Evolutionary conservation across 2,888 invertebrate genomes (phyloP), one percentile per base, ranked within the genome.

Genomic region (Girardia tigrina): DNA sequence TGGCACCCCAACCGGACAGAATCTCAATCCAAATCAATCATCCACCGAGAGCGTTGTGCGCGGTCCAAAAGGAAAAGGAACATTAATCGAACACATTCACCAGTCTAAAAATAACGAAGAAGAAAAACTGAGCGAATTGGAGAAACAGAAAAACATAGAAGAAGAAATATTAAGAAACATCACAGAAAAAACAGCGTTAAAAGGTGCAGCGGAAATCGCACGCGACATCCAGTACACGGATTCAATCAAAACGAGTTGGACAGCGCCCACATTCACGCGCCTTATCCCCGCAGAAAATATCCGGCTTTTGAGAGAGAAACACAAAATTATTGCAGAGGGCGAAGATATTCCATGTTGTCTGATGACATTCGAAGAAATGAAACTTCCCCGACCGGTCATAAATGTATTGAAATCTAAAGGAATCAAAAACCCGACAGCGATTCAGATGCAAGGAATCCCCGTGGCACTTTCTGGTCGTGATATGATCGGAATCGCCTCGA

Each of bases 401-500:
- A 87, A 88, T 73, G 92, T 90, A 0, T 85, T 98, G 70, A 90
- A 89, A 70, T 93, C 91, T 81, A 74, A 69, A 23, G 89, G 90
- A 26, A 98, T 98, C 56, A 88, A 88, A 72, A 89, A 88, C 77
- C 98, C 98, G 0, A 95, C 98, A 0, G 95, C 97, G 0, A 99
- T 98, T 82, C 98, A 98, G 86, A 89, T 97, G 4, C 97, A 98
- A 84, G 98, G 97, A 1, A 90, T 98, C 73, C 98, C 98, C 0
- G 91, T 94, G 0, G 95, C 94, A 86, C 87, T 98, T 56, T 89
- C 91, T 28, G 98, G 98, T 0, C 87, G 98, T 6, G 98, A 98
- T 83, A 92, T 99, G 89, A 99, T 98, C 79, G 98, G 98, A 0
- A 98, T 99, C 78, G 97, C 98, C 0, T 98, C 94, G 83, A 98